These are phyloP conservation scores for Hemibagrus guttatus DNA, from an alignment of 2,797 vertebrate species.

Conservation along the genomic window DNA sequence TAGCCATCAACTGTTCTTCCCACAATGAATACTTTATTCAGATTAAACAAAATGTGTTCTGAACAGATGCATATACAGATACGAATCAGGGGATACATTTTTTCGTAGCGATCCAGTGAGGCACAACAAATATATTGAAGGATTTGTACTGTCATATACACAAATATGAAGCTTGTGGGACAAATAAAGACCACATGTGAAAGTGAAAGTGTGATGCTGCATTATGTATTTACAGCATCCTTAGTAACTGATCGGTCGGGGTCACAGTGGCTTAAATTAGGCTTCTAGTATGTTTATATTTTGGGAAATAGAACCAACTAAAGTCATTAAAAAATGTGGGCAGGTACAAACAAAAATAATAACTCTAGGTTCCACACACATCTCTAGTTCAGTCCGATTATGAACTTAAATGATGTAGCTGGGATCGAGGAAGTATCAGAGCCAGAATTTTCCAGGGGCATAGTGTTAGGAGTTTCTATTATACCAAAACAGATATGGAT, in stretches of 20 bases:
- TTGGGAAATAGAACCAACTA: not conserved
- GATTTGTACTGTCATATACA: not conserved
- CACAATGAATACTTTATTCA: not conserved
- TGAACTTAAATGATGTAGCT: not conserved
- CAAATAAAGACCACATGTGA: not conserved
- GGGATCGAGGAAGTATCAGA: not conserved
- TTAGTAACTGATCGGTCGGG: not conserved
- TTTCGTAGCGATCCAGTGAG: not conserved
- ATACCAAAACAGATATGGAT: not conserved
- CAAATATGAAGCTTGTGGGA: not conserved
- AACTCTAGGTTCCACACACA: not conserved
- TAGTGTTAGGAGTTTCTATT: not conserved
- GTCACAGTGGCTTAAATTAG: not conserved
- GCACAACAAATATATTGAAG: not conserved
- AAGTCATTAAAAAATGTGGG: not conserved
- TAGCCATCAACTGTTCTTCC: not conserved
- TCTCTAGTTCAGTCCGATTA: too few relatives aligned
- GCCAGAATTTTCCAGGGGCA: not conserved
- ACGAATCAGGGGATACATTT: not conserved
- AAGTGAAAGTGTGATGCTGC: not conserved
- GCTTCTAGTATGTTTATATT: not conserved
- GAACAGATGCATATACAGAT: not conserved
- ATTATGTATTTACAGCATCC: not conserved
- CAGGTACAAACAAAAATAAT: not conserved
- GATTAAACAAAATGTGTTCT: not conserved